Evolutionary conservation across 1,140 invertebrate genomes (phyloP), one percentile per base, ranked within the genome.

Genomic region (Panagrolaimus sp.): DNA sequence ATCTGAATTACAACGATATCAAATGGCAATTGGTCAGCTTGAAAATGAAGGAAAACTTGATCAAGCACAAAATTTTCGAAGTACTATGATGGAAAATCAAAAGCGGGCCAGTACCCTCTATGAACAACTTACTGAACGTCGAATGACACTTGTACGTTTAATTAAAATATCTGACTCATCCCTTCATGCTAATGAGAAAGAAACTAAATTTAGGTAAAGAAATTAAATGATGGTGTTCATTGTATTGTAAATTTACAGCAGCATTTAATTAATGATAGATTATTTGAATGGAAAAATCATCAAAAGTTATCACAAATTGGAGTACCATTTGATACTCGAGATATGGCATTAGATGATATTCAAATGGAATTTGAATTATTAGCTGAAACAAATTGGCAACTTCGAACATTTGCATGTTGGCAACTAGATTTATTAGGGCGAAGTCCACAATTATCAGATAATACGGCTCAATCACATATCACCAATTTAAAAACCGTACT

Each of bases 351-450:
- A 15, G 82, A 82, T 55, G 82, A 82, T 12, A 79, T 82, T 66
- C 80, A 82, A 67, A 66, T 70, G 38, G 80, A 83, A 81, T 82
- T 82, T 63, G 80, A 82, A 69, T 71, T 83, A 43, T 63, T 82
- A 15, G 77, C 82, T 17, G 80, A 82, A 28, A 72, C 83, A 43
- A 81, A 81, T 55, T 82, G 82, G 82, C 77, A 81, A 47, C 43
- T 82, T 14, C 68, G 81, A 12, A 82, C 81, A 28, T 83, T 76
- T 48, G 74, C 80, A 7, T 83, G 68, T 62, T 82, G 80, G 80
- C 76, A 80, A 69, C 32, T 79, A 24, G 80, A 82, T 67, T 58
- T 83, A 24, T 63, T 83, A 24, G 62, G 77, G 8, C 68, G 80
- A 43, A 69, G 68, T 15, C 78, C 78, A 14, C 79, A 78, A 32